A percentile compares a stretch with the other conserved stretches of the same genome.
Evolutionary conservation across 2,113 vertebrate species (phyloP).

Genomic region (Takifugu bimaculatus): DNA sequence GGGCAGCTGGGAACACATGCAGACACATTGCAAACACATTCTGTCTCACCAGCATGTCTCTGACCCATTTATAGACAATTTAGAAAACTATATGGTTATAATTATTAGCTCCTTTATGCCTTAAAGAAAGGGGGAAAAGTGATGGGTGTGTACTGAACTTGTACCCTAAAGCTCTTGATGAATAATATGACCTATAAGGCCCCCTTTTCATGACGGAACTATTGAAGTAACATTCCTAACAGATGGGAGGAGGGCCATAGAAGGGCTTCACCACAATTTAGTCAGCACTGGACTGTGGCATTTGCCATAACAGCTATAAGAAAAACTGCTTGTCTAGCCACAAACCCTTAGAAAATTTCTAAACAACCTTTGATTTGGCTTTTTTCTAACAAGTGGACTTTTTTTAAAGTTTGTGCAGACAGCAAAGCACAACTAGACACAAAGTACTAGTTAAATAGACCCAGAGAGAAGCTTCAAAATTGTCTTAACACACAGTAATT

Average conservation of each 20-base stretch:
- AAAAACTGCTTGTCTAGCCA: conserved; percentile 24
- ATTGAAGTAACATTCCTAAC: conserved; percentile 43
- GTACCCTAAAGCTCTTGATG: conserved; percentile 46
- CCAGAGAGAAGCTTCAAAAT: not conserved
- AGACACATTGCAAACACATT: conserved; percentile 53
- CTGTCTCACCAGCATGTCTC: conserved; percentile 53
- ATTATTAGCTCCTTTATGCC: conserved; percentile 53
- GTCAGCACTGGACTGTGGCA: conserved; percentile 38
- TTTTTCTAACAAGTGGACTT: conserved; percentile 9
- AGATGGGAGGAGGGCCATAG: conserved; percentile 40
- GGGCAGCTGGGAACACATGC: conserved; percentile 69
- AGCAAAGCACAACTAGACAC: not conserved
- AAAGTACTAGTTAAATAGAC: not conserved
- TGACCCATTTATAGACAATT: conserved; percentile 51
- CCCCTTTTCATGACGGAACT: conserved; percentile 46
- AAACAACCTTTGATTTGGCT: conserved; percentile 21
- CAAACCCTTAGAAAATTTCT: conserved; percentile 27
- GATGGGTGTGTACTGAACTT: conserved; percentile 34
- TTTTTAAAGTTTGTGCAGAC: conserved; percentile 1
- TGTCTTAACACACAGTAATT: not conserved
- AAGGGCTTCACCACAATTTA: conserved; percentile 46
- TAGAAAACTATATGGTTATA: conserved; percentile 46
- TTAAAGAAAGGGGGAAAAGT: conserved; percentile 17
- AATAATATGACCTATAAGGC: conserved; percentile 40
- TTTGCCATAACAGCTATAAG: conserved; percentile 40